Conservation (phyloP, 1,140 invertebrate species). For the Ganaspis sp. region DNA sequence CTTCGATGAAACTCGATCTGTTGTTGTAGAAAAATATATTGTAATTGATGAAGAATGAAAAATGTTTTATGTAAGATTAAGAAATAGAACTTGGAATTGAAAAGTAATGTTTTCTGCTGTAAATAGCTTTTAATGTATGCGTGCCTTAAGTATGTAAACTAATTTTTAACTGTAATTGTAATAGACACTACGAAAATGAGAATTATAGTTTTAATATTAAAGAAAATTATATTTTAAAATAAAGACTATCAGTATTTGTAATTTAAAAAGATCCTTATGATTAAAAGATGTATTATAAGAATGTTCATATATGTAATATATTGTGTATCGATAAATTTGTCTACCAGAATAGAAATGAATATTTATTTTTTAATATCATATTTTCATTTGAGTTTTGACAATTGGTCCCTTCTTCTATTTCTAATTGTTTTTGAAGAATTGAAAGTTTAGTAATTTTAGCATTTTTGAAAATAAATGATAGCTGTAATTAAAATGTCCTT, state of each 20-base stretch:
- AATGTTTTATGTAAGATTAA: no score
- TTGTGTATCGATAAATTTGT: background rate
- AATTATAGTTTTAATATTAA: background rate
- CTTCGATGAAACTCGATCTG: no score
- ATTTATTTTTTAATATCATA: background rate
- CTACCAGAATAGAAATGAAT: background rate
- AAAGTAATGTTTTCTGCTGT: no score
- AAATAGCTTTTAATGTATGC: no score
- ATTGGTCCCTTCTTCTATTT: no score
- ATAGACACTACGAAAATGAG: background rate
- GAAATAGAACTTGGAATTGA: no score
- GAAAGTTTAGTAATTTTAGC: no score
- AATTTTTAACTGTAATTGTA: background rate
- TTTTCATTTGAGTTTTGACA: background rate
- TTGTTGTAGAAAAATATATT: no score
- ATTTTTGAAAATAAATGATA: no score
- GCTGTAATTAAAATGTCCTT: no score
- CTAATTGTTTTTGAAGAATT: background rate
- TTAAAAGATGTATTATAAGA: conserved; percentile 1
- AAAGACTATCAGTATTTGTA: conserved; percentile 6
- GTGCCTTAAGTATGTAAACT: no score
- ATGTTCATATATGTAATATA: conserved; percentile 9
- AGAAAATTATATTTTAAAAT: conserved; percentile 15
- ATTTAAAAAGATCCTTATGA: background rate
- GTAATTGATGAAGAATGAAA: no score